Evolutionary conservation across 1,140 invertebrate genomes (phyloP).

Genomic region (Drosophila parabipectinata): DNA sequence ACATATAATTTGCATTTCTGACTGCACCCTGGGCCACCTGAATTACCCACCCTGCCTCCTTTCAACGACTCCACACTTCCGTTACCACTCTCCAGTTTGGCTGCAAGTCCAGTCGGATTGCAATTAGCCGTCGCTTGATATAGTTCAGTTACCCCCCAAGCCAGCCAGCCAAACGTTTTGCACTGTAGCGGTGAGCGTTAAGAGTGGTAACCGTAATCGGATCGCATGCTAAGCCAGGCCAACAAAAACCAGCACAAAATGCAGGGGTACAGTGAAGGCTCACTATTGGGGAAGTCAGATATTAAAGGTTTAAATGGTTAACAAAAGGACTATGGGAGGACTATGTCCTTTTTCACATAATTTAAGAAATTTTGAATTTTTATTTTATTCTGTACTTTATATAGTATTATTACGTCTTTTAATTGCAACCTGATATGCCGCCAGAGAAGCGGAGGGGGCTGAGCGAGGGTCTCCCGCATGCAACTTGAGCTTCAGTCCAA

Average conservation of each 20-base stretch:
- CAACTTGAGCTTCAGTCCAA: conserved; percentile 46
- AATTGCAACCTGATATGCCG: conserved; percentile 57
- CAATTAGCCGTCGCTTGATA: conserved; percentile 56
- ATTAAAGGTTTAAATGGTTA: background rate
- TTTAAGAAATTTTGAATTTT: too few relatives aligned
- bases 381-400: too few relatives aligned
- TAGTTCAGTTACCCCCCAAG: conserved; percentile 71
- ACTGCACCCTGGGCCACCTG: conserved; percentile 12
- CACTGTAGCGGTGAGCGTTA: conserved; percentile 50
- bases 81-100: background rate
- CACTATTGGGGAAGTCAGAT: background rate
- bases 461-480: conserved; percentile 52
- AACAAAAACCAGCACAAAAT: conserved; percentile 4
- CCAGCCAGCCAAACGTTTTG: conserved; percentile 35
- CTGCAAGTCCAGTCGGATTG: conserved; percentile 36
- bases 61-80: background rate
- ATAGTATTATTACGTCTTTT: conserved; percentile 6
- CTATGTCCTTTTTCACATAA: too few relatives aligned
- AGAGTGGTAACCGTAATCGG: conserved; percentile 63
- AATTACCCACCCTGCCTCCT: background rate
- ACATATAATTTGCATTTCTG: conserved; percentile 34
- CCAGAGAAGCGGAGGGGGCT: too few relatives aligned
- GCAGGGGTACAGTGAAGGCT: conserved; percentile 11
- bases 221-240: conserved; percentile 72
- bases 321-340: too few relatives aligned